Base-by-base conservation (phyloP, 2,797 vertebrate genomes). In the Mycteria americana region DNA sequence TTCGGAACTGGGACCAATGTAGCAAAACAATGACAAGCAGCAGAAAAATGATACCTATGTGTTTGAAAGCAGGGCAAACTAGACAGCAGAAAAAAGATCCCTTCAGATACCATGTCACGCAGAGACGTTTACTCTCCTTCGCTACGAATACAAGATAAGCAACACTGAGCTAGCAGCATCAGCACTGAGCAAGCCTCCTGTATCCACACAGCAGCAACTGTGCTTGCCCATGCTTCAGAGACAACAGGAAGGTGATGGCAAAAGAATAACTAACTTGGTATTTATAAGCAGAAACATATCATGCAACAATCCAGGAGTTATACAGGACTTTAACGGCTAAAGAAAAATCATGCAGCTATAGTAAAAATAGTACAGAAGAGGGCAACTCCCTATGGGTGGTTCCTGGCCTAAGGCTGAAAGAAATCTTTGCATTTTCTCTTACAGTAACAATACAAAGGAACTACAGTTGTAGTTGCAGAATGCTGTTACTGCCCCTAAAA, bases 351-450 rank as follows among this genome's bases (percentile, higher is more conserved):
- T 30, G 82, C 46, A 62, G 87, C 72, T 93, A 56, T 69, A 89
- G 82, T 50, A 94, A 95, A 95, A 92, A 81, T 41, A 95, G 82
- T 78, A 88, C 45, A 92, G 75, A 75, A 80, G 46, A 80, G 31
- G 64, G 80, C 88, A 94, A 94, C 89, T 91, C 91, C 70, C 91
- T 86, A 27, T 41, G 89, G 60, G 25, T 69, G 67, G 76, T 67
- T 96, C 67, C 59, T 48, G 81, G 35, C 18, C 83, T 78, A 80
- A 59, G 69, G 37, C 12, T 53, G 70, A 95, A 79, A 27, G 62
- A 91, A 96, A 93, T 59, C 82, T 69, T 92, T 1, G 0, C 33
- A 65, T 84, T 28, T 95, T 95, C 78, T 88, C 41, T 85, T 69
- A 70, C 64, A 84, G 18, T 60, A 85, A 89, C 77, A 89, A 72